Evolutionary conservation across 2,797 vertebrate species (phyloP).

Genomic region (Selene dorsalis): DNA sequence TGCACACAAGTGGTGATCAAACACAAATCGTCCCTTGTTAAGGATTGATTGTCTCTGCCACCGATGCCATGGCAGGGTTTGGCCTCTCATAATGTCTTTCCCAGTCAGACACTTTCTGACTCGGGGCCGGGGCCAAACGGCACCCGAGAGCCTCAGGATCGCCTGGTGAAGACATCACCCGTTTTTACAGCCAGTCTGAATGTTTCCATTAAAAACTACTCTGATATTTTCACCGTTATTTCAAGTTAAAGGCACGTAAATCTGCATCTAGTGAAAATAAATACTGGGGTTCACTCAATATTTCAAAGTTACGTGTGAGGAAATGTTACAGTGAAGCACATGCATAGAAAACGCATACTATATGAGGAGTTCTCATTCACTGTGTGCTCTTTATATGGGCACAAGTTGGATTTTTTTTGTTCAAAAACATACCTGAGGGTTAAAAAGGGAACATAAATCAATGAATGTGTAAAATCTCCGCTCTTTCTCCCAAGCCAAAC

Average conservation of each 20-base stretch:
- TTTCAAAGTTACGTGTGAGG: background rate
- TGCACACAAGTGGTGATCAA: background rate
- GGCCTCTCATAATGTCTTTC: slow-evolving; percentile 65
- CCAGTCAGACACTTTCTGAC: slow-evolving; percentile 54
- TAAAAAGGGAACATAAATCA: slow-evolving; percentile 21
- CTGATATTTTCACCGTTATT: slow-evolving; percentile 31
- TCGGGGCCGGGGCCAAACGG: slow-evolving; percentile 52
- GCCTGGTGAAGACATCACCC: slow-evolving; percentile 75
- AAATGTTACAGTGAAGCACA: background rate
- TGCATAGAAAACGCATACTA: background rate
- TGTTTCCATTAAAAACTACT: slow-evolving; percentile 61
- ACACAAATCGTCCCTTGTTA: slow-evolving; percentile 58
- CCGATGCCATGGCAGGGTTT: slow-evolving; percentile 44
- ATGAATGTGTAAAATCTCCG: slow-evolving; percentile 14
- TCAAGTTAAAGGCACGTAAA: slow-evolving; percentile 22
- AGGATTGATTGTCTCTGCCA: slow-evolving; percentile 39
- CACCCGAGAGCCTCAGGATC: slow-evolving; percentile 55
- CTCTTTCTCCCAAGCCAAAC: slow-evolving; percentile 27
- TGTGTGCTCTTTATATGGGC: no score
- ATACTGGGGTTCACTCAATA: slow-evolving; percentile 4
- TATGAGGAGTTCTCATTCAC: no score
- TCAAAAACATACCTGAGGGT: slow-evolving; percentile 22
- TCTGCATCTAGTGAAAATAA: slow-evolving; percentile 31
- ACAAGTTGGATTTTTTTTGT: background rate
- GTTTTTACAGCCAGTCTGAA: slow-evolving; percentile 63